Base-by-base conservation (phyloP, 2,888 invertebrate species). In the Drosophila robusta region DNA sequence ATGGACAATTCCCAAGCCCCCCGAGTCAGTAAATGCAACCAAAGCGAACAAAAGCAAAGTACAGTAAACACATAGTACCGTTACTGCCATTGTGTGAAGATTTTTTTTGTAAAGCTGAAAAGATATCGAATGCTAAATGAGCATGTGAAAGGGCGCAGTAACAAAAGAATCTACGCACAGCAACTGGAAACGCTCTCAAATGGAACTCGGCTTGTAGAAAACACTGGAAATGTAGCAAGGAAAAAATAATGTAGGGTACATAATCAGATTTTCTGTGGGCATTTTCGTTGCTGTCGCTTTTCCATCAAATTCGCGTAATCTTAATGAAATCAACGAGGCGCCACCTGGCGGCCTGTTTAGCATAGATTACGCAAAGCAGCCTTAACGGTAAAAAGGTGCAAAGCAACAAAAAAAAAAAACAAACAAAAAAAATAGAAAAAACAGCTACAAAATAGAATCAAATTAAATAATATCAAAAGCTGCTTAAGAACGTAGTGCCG, bases 381-480 rank as follows among this genome's bases (percentile, higher is more conserved):
- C 44, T 45, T 29, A 68, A 52, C 18, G 55, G 38, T 29, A 54
- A 34, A 46, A 55, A 45, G 26, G 26, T 38, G 38, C 42, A 63
- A 52, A 70, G 51, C 34, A 52, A 51, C 34, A 39, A 26, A 34
- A 51, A 49, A 49, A 54, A 50, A 7, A 7, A 70, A 51, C 29
- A 56, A 51, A 39, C 41, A 26, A 32, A 51, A 49, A 49, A 56
- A 54, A 45, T 34, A 41, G 16, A 18, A 6, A 18, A 4, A n/a
- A 45, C 18, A 14, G 14, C 24, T 34, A 49, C 60, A 67, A 58
- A 69, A 49, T 64, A 56, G 42, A 74, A 63, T 50, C 63, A 80
- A 81, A 88, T 81, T 75, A 80, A 87, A 83, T 83, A 80, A 70
- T 84, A 79, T 87, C 64, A 83, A 83, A 75, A 75, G 82, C 83